These are phyloP conservation scores for Cydia splendana DNA, from an alignment of 1,140 invertebrate genomes.

Conservation along the genomic window DNA sequence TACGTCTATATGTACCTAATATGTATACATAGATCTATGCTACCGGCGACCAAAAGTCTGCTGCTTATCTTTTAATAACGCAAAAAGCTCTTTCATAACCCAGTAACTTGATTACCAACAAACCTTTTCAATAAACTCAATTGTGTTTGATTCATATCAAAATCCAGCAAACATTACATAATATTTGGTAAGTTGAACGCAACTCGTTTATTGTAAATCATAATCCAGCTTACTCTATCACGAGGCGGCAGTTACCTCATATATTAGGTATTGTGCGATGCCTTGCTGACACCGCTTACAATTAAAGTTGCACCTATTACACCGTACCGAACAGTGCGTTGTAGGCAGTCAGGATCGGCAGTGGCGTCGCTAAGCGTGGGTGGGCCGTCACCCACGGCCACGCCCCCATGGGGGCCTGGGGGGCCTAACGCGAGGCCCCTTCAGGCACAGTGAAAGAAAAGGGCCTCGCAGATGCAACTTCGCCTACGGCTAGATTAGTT, in stretches of 20 bases:
- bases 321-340: background rate
- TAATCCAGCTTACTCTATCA: conserved; percentile 23
- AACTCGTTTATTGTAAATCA: conserved; percentile 21
- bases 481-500: too few species aligned
- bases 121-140: background rate
- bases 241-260: conserved; percentile 6
- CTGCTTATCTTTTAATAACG: too few species aligned
- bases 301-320: conserved; percentile 10
- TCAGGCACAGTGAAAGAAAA: too few species aligned
- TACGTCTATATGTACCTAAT: too few species aligned
- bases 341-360: too few species aligned
- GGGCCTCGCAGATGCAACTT: too few species aligned
- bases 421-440: too few species aligned
- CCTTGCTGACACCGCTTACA: conserved; percentile 13
- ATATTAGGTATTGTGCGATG: conserved; percentile 2
- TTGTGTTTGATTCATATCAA: conserved; percentile 5
- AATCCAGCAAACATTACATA: background rate
- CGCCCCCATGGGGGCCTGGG: too few species aligned
- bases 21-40: too few species aligned
- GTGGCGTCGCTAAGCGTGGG: too few species aligned
- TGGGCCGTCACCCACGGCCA: too few species aligned
- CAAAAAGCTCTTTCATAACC: background rate
- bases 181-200: background rate
- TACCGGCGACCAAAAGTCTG: too few species aligned
- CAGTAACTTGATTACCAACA: background rate